Evolutionary conservation across 2,888 invertebrate species (phyloP).

Genomic region (Tenthredo notha): DNA sequence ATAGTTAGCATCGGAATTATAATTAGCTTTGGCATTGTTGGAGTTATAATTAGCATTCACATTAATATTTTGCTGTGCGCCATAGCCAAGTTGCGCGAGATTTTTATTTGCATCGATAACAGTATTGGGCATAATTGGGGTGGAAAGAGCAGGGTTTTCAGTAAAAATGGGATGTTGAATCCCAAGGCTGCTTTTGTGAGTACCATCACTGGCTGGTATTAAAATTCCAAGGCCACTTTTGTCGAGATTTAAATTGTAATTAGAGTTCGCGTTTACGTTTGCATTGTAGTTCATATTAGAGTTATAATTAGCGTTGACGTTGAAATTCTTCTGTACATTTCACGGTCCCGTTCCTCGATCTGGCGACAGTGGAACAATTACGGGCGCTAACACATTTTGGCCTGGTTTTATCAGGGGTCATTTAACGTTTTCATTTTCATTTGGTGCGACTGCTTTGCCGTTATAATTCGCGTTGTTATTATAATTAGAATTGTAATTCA

Average conservation of each 20-base stretch:
- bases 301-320: conserved; percentile 51
- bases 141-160: conserved; percentile 3
- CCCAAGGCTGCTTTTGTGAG: conserved; percentile 20
- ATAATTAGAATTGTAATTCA: conserved; percentile 54
- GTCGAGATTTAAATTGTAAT: conserved; percentile 50
- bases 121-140: neutral
- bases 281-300: conserved; percentile 46
- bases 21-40: conserved; percentile 33
- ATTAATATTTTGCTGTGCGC: conserved; percentile 17
- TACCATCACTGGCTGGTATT: conserved; percentile 36
- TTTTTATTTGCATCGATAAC: neutral
- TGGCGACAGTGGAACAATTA: conserved; percentile 29
- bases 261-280: conserved; percentile 30
- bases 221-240: conserved; percentile 52
- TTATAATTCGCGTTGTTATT: conserved; percentile 36
- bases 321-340: conserved; percentile 36
- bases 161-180: neutral
- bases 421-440: conserved; percentile 40
- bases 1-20: conserved; percentile 44
- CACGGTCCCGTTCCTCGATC: conserved; percentile 13
- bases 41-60: conserved; percentile 20
- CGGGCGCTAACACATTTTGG: conserved; percentile 25
- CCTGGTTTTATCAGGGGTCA: conserved; percentile 19
- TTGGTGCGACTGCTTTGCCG: conserved; percentile 18
- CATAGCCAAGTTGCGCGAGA: neutral